A percentile compares a stretch with the other conserved stretches of the same genome.
Evolutionary conservation across 1,140 invertebrate genomes (phyloP).

Genomic region (Lordiphosa mommai): DNA sequence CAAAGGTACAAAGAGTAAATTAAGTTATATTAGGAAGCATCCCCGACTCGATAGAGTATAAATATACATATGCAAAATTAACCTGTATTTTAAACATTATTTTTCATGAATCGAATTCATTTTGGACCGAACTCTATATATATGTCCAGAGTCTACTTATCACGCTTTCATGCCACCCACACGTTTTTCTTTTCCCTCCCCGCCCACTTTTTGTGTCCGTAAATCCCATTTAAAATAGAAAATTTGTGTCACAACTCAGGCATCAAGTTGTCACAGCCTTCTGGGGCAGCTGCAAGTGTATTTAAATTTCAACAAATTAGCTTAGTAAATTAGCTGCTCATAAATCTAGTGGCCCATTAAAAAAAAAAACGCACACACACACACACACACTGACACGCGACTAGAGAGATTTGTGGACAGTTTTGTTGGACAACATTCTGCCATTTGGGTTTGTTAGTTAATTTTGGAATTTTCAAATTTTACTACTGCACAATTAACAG

Average conservation of each 20-base stretch:
- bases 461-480: too few species aligned
- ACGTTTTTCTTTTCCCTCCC: neutral
- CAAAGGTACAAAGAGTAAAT: too few species aligned
- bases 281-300: constrained; percentile 38
- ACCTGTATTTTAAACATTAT: too few species aligned
- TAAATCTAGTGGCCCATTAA: constrained; percentile 54
- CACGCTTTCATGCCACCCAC: neutral
- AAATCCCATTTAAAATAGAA: constrained; percentile 12
- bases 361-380: constrained; percentile 11
- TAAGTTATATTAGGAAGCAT: too few species aligned
- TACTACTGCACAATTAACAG: too few species aligned
- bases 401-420: constrained; percentile 4
- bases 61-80: too few species aligned
- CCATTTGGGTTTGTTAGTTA: too few species aligned
- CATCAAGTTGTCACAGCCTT: constrained; percentile 29
- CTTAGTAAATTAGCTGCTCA: constrained; percentile 66
- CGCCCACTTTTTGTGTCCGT: neutral
- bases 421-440: neutral
- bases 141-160: neutral
- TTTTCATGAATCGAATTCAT: too few species aligned
- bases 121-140: too few species aligned
- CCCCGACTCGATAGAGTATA: too few species aligned
- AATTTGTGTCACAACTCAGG: constrained; percentile 33
- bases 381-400: too few species aligned
- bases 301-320: constrained; percentile 63